phyloP scores from a whole-genome alignment of 92 coral and sea anemone species.

The Montipora capitata region DNA sequence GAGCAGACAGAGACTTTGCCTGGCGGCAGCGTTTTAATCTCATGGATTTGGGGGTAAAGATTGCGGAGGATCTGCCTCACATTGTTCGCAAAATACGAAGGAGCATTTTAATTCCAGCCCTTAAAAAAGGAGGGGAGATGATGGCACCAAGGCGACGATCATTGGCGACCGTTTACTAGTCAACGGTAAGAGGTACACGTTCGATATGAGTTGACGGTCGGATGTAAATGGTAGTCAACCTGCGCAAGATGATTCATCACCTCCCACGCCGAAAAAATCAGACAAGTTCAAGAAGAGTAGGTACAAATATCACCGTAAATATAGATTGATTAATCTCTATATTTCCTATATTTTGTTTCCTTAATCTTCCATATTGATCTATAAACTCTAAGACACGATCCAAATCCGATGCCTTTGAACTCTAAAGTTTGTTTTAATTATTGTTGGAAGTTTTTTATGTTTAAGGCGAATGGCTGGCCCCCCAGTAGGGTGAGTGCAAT shows the following conservation, averaged over 20 bases:
- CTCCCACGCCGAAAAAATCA: background rate
- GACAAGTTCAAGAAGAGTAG: background rate
- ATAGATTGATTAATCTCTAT: background rate
- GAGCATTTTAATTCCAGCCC: background rate
- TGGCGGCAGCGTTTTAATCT: too few relatives aligned
- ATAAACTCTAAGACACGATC: too few relatives aligned
- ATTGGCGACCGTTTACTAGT: conserved; percentile 1
- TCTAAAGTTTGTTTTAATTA: too few relatives aligned
- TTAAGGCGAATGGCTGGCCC: too few relatives aligned
- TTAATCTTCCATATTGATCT: too few relatives aligned
- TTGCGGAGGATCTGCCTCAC: background rate
- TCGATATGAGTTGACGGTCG: background rate
- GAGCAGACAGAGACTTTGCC: too few relatives aligned
- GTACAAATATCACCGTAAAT: background rate
- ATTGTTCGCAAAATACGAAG: background rate
- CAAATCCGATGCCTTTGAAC: too few relatives aligned
- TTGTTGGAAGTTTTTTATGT: too few relatives aligned
- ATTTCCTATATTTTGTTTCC: too few relatives aligned
- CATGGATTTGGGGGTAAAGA: too few relatives aligned
- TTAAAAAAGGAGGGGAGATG: background rate
- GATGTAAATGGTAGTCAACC: conserved; percentile 1
- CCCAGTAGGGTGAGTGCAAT: too few relatives aligned
- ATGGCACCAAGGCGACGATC: background rate
- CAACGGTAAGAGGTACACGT: background rate
- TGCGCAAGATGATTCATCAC: background rate